Conservation (phyloP, 2,113 vertebrate species). For the Lutjanus erythropterus region DNA sequence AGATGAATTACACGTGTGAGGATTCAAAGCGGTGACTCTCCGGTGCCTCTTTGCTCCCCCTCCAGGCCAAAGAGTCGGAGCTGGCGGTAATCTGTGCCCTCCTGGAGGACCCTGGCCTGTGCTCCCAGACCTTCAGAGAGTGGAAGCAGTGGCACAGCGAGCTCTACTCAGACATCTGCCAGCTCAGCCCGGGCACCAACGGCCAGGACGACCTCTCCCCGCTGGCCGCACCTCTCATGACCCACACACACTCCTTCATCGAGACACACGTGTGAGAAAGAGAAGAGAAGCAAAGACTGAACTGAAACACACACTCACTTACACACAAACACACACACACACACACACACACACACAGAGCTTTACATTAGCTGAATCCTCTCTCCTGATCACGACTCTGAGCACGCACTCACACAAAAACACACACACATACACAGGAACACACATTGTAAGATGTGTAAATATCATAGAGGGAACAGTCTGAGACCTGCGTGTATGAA, state of each 20-base stretch:
- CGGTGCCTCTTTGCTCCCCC: conserved; percentile 39
- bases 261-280: conserved; percentile 91
- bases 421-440: conserved; percentile 50
- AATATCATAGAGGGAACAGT: conserved; percentile 84
- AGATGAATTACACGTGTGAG: neutral
- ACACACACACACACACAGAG: conserved; percentile 48
- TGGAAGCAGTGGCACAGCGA: conserved; percentile 94
- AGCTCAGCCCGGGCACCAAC: conserved; percentile 86
- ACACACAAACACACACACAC: conserved; percentile 34
- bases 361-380: conserved; percentile 44
- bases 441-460: conserved; percentile 88
- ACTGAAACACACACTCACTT: conserved; percentile 46
- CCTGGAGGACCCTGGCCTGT: conserved; percentile 90
- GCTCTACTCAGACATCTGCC: conserved; percentile 93
- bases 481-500: conserved; percentile 87
- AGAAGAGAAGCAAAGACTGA: conserved; percentile 73
- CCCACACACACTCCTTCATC: conserved; percentile 94
- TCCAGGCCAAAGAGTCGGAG: conserved; percentile 91
- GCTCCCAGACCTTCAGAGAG: conserved; percentile 91
- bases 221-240: conserved; percentile 86
- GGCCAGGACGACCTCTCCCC: conserved; percentile 88
- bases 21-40: conserved; percentile 13
- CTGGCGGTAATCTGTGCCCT: conserved; percentile 88
- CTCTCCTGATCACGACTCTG: conserved; percentile 55
- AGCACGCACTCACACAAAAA: conserved; percentile 58